Conservation (phyloP, 2,888 invertebrate genomes). For the Cremastinae sp. region DNA sequence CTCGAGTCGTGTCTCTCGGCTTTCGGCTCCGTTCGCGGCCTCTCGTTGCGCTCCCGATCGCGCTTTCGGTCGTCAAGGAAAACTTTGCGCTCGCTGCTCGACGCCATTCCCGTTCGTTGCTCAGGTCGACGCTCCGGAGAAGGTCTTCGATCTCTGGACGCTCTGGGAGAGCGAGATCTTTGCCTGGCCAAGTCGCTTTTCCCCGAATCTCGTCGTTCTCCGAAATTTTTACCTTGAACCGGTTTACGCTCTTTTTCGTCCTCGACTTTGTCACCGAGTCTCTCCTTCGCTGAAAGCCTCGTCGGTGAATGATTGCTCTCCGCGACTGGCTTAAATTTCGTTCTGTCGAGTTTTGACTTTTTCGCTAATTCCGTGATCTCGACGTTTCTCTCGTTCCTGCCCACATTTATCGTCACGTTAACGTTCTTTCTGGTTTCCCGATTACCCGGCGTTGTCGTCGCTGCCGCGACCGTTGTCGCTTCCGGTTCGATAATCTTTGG, state of each 20-base stretch:
- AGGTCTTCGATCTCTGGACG: conserved; percentile 72
- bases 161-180: conserved; percentile 81
- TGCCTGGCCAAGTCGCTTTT: conserved; percentile 44
- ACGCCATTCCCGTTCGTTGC: conserved; percentile 49
- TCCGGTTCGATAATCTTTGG: conserved; percentile 72
- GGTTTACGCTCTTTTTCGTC: conserved; percentile 78
- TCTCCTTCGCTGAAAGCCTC: conserved; percentile 88
- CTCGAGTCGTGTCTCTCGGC: conserved; percentile 44
- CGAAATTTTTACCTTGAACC: conserved; percentile 80
- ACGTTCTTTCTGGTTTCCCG: conserved; percentile 74
- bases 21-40: conserved; percentile 66
- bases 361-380: conserved; percentile 76
- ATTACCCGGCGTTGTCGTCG: conserved; percentile 24
- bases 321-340: conserved; percentile 73
- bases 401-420: conserved; percentile 77
- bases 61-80: conserved; percentile 75
- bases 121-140: conserved; percentile 74
- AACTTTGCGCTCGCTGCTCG: conserved; percentile 76
- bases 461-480: conserved; percentile 5
- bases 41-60: conserved; percentile 72
- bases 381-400: conserved; percentile 77
- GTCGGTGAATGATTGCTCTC: conserved; percentile 81
- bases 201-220: conserved; percentile 51
- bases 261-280: conserved; percentile 89
- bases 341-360: conserved; percentile 73